Base-by-base conservation (phyloP, 2,888 invertebrate species). In the Oscheius sp. region DNA sequence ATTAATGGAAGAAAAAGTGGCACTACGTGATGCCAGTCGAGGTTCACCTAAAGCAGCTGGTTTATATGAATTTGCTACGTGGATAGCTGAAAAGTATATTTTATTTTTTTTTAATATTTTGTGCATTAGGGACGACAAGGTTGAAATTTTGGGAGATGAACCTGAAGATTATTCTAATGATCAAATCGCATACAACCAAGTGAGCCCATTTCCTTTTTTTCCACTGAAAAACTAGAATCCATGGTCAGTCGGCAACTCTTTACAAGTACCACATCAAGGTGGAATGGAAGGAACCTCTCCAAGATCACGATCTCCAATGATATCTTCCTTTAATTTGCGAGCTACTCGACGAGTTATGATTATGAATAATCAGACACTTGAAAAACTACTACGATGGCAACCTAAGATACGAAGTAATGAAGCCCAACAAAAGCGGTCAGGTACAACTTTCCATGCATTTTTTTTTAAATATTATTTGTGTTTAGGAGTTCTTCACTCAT, bases 1-100 rank as follows among this genome's bases (percentile, higher is more conserved):
- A 62, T 62, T 82, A 5, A 61, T 63, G 20, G 77, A 73, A 14
- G 62, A 62, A n/a, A 47, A 67, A 38, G 45, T 73, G 9, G 82
- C 77, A 2, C 68, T 81, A 4, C 63, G 78, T 22, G 81, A 81
- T 41, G 64, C 64, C 26, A 73, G 73, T 0, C 57, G 75, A 9
- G 64, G 57, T 41, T 49, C 61, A 3, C 68, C 79, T 9, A 30
- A 65, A 14, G 73, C 72, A n/a, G 73, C 72, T 6, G 80, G 80
- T 2, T 24, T 47, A 20, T 47, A 47, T 24, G 47, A 47, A 24
- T 47, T 41, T 41, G 14, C 20, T 4, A 47, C 36, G 8, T 36
- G 22, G 4, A 24, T 47, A 6, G 5, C 12, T 22, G 47, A 47
- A 9, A 24, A 22, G 24, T 22, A 22, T 12, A 22, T 2, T 47